phyloP scores from a whole-genome alignment of 2,113 vertebrate species.

The Cyanoliseus patagonus region DNA sequence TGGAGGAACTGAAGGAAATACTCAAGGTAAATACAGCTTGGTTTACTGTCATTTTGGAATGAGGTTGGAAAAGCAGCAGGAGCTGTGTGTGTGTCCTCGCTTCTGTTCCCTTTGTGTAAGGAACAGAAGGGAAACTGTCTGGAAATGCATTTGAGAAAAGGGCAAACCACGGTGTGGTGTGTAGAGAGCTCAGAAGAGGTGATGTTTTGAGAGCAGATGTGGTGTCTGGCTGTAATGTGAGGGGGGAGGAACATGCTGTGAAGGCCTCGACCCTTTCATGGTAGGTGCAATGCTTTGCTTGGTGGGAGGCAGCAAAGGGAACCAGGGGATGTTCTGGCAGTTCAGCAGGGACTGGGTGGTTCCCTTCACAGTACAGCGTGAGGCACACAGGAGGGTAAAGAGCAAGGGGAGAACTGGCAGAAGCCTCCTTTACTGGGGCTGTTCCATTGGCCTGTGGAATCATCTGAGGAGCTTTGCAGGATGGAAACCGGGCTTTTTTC shows the following conservation, averaged over 20 bases:
- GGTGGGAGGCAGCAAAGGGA: background rate
- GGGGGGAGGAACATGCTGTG: background rate
- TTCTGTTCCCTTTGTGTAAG: background rate
- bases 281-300: background rate
- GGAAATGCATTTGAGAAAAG: background rate
- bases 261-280: fast-evolving
- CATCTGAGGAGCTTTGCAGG: background rate
- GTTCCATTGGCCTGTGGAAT: fast-evolving
- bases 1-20: slow-evolving; percentile 98
- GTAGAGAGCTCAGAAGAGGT: background rate
- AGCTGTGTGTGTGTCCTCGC: fast-evolving
- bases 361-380: fast-evolving
- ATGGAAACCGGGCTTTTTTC: background rate
- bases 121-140: background rate
- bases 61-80: background rate
- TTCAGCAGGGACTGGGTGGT: background rate
- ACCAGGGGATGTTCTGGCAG: too few relatives aligned
- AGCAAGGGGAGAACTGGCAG: background rate
- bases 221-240: background rate
- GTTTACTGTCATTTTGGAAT: background rate
- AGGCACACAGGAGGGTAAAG: background rate
- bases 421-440: background rate
- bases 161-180: fast-evolving
- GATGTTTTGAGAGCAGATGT: background rate
- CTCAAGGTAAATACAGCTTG: slow-evolving; percentile 80